Base-by-base conservation (phyloP, 1,140 invertebrate species). In the Capitella teleta region DNA sequence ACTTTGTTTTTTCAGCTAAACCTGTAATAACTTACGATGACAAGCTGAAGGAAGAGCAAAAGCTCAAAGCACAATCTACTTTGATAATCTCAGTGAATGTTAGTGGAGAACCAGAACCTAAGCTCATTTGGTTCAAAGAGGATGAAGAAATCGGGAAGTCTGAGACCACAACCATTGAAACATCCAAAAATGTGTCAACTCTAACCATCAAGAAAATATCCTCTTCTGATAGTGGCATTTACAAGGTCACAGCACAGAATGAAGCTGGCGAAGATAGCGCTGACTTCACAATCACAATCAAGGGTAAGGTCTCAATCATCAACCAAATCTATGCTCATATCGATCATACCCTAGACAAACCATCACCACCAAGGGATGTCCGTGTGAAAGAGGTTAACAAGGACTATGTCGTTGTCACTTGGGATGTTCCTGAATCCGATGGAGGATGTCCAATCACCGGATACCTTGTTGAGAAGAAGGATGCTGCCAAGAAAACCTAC, bases 341-440 rank as follows among this genome's bases (percentile, higher is more conserved):
- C n/a, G n/a, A n/a, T n/a, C n/a, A n/a, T 52, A 21, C 57, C 51
- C 3, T 37, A 49, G 42, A 51, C 41, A 53, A 54, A 23, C 53
- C 53, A 2, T 25, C 19, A 4, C 40, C 49, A 36, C 89, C 89
- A 52, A 88, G 88, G 89, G 89, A 10, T 76, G 79, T 38, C 80
- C 85, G 4, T 77, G 89, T 47, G 88, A 93, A 55, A 85, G 51
- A 54, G 32, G 28, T 46, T 86, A 0, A 82, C 83, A 90, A 90
- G 67, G 89, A 94, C 65, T 87, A 88, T 12, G 88, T 86, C 8
- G 82, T 80, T 4, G 73, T 95, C 1, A 76, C 79, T 1, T 98
- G 94, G 94, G 85, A 92, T 55, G 74, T 85, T 44, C 94, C 95
- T 24, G 70, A 80, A 24, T 85, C 82, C 41, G 94, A 98, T 72